phyloP scores from a whole-genome alignment of 2,888 invertebrate genomes.

The Caenorhabditis macrosperma region DNA sequence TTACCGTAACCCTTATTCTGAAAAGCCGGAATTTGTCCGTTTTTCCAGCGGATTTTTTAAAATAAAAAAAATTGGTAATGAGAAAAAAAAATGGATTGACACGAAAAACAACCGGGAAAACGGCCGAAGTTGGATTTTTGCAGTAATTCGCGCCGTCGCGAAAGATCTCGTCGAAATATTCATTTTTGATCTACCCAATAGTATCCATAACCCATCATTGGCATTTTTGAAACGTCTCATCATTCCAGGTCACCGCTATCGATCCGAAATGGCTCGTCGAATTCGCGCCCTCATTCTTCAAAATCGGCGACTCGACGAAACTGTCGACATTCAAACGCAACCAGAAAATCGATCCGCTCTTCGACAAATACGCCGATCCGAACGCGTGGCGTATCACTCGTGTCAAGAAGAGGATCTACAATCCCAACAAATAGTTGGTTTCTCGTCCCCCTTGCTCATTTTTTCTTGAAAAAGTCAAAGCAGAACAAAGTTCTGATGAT shows the following conservation, averaged over 20 bases:
- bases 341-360: conserved; percentile 95
- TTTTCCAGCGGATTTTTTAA: too few species aligned
- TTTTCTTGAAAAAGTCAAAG: neutral
- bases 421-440: conserved; percentile 78
- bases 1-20: too few species aligned
- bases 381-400: conserved; percentile 98
- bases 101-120: too few species aligned
- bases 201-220: too few species aligned
- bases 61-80: too few species aligned
- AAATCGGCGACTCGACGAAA: conserved; percentile 98
- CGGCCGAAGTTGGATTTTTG: too few species aligned
- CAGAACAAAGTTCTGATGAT: neutral
- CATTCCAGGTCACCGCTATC: conserved; percentile 84
- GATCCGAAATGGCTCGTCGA: conserved; percentile 99
- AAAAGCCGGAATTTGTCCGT: too few species aligned
- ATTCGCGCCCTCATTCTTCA: conserved; percentile 98
- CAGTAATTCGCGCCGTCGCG: too few species aligned
- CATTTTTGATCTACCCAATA: too few species aligned
- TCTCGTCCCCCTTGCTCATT: neutral
- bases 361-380: conserved; percentile 97
- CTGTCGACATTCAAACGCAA: conserved; percentile 99
- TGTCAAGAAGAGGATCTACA: conserved; percentile 81
- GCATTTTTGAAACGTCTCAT: neutral
- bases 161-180: too few species aligned
- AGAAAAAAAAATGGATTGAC: too few species aligned